Evolutionary conservation across 2,113 vertebrate species (phyloP).

Genomic region (Megaceryle maxima): DNA sequence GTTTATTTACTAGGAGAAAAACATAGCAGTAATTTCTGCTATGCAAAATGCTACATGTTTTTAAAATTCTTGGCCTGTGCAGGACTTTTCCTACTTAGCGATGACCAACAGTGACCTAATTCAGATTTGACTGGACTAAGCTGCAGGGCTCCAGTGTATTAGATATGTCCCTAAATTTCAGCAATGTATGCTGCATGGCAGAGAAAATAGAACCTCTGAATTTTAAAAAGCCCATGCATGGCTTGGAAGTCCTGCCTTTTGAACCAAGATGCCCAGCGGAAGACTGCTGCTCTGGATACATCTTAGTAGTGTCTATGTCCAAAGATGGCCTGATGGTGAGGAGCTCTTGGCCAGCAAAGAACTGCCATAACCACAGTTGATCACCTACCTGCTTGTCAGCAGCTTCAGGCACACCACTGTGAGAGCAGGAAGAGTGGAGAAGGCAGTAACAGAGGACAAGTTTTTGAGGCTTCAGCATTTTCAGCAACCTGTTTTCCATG

Average conservation of each 20-base stretch:
- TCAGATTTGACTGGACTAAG: not conserved
- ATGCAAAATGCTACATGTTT: constrained; percentile 22
- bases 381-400: not conserved
- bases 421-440: not conserved
- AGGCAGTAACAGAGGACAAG: not conserved
- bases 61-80: constrained; percentile 30
- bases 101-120: not conserved
- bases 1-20: constrained; percentile 52
- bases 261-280: not conserved
- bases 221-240: not conserved
- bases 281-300: not conserved
- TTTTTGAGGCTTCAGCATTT: not conserved
- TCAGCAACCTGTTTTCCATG: not conserved
- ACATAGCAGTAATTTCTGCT: constrained; percentile 37
- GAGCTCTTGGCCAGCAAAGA: not conserved
- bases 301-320: not conserved
- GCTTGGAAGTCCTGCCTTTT: not conserved
- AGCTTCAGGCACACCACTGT: not conserved
- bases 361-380: not conserved
- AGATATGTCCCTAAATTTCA: not conserved
- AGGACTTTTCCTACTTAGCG: constrained; percentile 28
- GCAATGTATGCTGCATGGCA: not conserved
- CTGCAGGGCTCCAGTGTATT: not conserved
- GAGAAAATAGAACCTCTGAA: not conserved
- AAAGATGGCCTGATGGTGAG: not conserved